Evolutionary conservation across 2,888 invertebrate species (phyloP).

Genomic region (Tetramorium bicarinatum): DNA sequence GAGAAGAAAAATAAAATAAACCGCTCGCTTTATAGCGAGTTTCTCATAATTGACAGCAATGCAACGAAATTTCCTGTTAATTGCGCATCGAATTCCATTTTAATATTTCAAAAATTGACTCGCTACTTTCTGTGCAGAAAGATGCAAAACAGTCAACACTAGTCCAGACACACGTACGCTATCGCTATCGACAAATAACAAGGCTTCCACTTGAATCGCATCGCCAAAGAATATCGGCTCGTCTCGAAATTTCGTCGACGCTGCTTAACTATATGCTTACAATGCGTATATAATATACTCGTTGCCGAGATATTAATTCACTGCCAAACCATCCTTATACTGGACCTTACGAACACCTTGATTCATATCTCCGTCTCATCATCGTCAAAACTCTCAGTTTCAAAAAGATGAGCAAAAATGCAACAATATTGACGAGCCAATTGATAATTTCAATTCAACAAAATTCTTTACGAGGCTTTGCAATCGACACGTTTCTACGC

Average conservation of each 20-base stretch:
- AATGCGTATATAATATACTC: slow-evolving; percentile 23
- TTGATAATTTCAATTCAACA: neutral
- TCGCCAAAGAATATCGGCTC: neutral
- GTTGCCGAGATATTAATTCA: slow-evolving; percentile 67
- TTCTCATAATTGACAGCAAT: slow-evolving; percentile 8
- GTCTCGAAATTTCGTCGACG: neutral
- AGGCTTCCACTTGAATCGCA: neutral
- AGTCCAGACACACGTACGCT: neutral
- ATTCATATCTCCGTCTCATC: neutral
- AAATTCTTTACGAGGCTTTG: neutral
- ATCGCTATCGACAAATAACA: neutral
- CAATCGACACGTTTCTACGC: slow-evolving; percentile 33
- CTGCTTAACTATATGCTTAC: slow-evolving; percentile 51
- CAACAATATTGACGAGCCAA: slow-evolving; percentile 51
- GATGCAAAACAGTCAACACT: neutral
- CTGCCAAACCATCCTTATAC: slow-evolving; percentile 68
- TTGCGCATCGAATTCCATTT: neutral
- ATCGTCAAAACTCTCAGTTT: slow-evolving; percentile 35
- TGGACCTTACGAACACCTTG: slow-evolving; percentile 36
- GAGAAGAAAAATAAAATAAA: neutral
- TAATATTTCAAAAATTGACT: neutral
- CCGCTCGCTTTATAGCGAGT: neutral
- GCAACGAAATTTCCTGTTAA: slow-evolving; percentile 16
- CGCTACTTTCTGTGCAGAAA: neutral
- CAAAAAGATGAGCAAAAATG: slow-evolving; percentile 44